phyloP scores from a whole-genome alignment of 1,140 invertebrate species.

The Ostrea edulis region DNA sequence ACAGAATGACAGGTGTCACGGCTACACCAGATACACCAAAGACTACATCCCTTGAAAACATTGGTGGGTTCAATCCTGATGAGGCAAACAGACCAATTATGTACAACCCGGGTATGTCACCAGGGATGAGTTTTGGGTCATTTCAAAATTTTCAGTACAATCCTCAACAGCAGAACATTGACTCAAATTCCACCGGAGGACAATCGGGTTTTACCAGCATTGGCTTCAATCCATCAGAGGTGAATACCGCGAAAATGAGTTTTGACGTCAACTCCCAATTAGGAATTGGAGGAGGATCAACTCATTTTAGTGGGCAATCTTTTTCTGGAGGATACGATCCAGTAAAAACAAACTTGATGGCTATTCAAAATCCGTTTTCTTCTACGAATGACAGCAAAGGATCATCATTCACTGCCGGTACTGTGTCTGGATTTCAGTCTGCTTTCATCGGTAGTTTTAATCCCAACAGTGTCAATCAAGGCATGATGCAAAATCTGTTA shows the following conservation, averaged over 20 bases:
- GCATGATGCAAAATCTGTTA: not conserved
- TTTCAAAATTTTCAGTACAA: conserved; percentile 18
- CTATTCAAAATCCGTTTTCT: conserved; percentile 22
- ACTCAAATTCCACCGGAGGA: not conserved
- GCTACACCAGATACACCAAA: not conserved
- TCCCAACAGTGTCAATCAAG: conserved; percentile 38
- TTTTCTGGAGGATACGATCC: conserved; percentile 44
- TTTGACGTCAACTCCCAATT: conserved; percentile 46
- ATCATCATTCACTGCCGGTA: not conserved
- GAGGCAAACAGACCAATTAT: conserved; percentile 1
- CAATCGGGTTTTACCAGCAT: not conserved
- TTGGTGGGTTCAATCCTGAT: not conserved
- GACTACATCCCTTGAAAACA: not conserved
- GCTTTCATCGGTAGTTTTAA: conserved; percentile 44
- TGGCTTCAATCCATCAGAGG: conserved; percentile 45
- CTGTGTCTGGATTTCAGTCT: not conserved
- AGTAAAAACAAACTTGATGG: conserved; percentile 39
- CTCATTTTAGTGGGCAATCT: not conserved
- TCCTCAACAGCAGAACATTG: not conserved
- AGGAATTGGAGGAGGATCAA: conserved; percentile 38
- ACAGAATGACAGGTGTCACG: not conserved
- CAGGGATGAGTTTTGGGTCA: not conserved
- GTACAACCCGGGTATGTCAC: not conserved
- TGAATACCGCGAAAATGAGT: conserved; percentile 40
- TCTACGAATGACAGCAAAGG: not conserved